Conservation (phyloP, 2,797 vertebrate genomes). For the Scolopax rusticola region DNA sequence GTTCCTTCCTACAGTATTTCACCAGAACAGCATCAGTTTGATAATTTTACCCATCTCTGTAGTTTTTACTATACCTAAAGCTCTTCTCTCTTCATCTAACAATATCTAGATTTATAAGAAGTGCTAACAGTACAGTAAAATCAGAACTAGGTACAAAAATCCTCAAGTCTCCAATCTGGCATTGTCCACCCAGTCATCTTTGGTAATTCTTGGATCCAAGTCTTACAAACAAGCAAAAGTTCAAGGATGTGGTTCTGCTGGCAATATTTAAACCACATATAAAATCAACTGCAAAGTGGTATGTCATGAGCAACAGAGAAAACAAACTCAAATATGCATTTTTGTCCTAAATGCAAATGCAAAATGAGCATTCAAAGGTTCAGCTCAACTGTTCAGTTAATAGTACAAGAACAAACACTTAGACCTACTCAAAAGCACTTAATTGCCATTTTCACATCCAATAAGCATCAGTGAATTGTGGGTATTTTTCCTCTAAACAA, state of each 20-base stretch:
- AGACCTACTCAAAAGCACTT: neutral
- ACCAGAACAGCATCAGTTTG: neutral
- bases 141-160: neutral
- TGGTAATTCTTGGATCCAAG: neutral
- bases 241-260: neutral
- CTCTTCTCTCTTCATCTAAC: neutral
- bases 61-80: neutral
- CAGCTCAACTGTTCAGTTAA: neutral
- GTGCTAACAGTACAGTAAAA: neutral
- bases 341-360: neutral
- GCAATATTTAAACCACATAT: neutral
- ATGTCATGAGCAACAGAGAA: neutral
- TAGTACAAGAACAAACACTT: neutral
- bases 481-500: neutral
- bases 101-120: neutral
- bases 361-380: neutral
- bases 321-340: neutral
- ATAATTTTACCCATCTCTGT: neutral
- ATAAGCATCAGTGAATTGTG: neutral
- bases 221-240: conserved; percentile 2
- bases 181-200: neutral
- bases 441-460: neutral
- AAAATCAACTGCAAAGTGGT: neutral
- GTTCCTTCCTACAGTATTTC: neutral
- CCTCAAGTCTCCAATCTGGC: neutral